A percentile compares a stretch with the other conserved stretches of the same genome.
Conservation (phyloP, 2,888 invertebrate species). For the Rhagonycha fulva region DNA sequence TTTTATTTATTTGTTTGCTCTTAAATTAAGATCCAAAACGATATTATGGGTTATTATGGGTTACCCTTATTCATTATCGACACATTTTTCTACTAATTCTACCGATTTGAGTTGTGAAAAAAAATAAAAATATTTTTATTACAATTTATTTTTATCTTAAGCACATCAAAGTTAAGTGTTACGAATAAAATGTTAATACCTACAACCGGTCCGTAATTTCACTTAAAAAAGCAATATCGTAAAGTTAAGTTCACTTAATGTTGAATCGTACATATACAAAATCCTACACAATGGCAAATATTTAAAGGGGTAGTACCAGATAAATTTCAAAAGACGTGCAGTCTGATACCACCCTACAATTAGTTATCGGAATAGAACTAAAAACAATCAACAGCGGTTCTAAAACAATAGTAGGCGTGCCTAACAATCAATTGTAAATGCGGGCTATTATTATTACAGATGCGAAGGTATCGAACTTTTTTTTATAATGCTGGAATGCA, state of each 20-base stretch:
- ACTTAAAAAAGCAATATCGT: slow-evolving; percentile 24
- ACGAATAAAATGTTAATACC: slow-evolving; percentile 3
- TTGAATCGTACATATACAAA: slow-evolving; percentile 31
- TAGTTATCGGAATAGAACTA: slow-evolving; percentile 50
- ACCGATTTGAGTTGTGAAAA: not conserved
- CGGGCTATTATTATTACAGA: slow-evolving; percentile 51
- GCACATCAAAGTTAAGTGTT: not conserved
- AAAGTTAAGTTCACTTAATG: slow-evolving; percentile 22
- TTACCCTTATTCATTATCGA: not conserved
- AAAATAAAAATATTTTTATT: not conserved
- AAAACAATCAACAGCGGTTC: slow-evolving; percentile 55
- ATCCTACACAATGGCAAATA: slow-evolving; percentile 43
- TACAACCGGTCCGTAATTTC: slow-evolving; percentile 23
- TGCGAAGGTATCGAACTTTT: slow-evolving; percentile 31
- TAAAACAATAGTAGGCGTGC: slow-evolving; percentile 56
- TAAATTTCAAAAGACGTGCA: slow-evolving; percentile 49
- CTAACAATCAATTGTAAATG: slow-evolving; percentile 53
- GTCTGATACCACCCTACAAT: slow-evolving; percentile 49
- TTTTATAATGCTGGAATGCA: not conserved
- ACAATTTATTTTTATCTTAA: not conserved
- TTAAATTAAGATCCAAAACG: not conserved
- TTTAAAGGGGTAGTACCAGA: slow-evolving; percentile 42
- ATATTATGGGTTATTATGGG: not conserved
- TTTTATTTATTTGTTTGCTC: too few relatives aligned
- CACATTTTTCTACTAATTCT: not conserved